Base-by-base conservation (phyloP, 2,888 invertebrate genomes). In the Merodon equestris region DNA sequence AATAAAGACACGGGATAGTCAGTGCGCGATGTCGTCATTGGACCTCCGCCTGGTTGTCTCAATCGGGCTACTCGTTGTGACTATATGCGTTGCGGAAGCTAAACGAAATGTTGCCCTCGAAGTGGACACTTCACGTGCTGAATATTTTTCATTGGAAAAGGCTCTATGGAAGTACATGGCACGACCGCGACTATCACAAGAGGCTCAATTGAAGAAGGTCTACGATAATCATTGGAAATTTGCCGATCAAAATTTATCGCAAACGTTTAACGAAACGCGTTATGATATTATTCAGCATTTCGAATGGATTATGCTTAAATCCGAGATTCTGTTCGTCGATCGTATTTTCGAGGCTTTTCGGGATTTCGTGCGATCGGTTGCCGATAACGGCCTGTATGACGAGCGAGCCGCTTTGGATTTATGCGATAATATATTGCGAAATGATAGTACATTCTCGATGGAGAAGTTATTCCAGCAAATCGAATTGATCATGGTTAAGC, bases 271-370 rank as follows among this genome's bases (percentile, higher is more conserved):
- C 13, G 77, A 81, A 19, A 81, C 84, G 19, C 85, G 84, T 53
- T 88, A 87, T 73, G 84, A 83, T 15, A 82, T 87, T 42, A 84
- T 84, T 81, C 88, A 90, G 60, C 89, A 91, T 5, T 94, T 93
- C 91, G 88, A 93, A 75, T 94, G 94, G 93, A 90, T 89, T 38
- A 89, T 91, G 63, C 90, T 92, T 1, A 90, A 92, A 71, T 90
- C 91, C 36, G 93, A 93, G 85, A 86, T 94, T 83, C 89, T 91
- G 50, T 88, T 91, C 14, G 90, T 95, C 34, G 92, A 93, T 77
- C 92, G 92, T 0, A 87, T 94, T 60, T 95, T 94, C 86, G 91
- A 91, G 79, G 91, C 91, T 13, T 79, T 74, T 19, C 42, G 60
- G 0, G 36, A 34, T 14, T 77, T 68, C 50, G 13, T 74, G 9